These are phyloP conservation scores for Listrodromus nycthemerus DNA, from an alignment of 2,888 invertebrate genomes.

Conservation along the genomic window DNA sequence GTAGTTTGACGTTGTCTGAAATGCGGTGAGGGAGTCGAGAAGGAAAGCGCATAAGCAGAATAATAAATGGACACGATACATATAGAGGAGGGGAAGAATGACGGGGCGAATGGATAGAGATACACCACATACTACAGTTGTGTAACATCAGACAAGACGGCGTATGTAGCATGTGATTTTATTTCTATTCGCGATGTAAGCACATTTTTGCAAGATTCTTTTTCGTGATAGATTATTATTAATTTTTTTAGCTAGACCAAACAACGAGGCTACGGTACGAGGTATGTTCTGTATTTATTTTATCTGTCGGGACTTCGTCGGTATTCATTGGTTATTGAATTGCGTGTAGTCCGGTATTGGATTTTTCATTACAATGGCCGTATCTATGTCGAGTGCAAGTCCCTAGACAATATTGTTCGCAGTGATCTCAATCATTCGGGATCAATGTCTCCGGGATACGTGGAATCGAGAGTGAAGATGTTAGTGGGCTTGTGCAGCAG, in stretches of 20 bases:
- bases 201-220: too few relatives aligned
- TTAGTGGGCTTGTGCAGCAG: background rate
- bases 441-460: background rate
- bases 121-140: background rate
- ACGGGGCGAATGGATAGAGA: background rate
- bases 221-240: too few relatives aligned
- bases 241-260: too few relatives aligned
- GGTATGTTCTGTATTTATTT: background rate
- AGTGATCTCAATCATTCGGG: background rate
- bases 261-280: background rate
- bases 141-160: background rate
- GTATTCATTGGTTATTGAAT: background rate
- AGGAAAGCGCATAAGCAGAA: background rate
- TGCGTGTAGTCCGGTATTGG: background rate
- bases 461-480: background rate
- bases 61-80: slow-evolving; percentile 1
- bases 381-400: background rate
- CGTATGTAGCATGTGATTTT: background rate
- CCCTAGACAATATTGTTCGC: background rate
- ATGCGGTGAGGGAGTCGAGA: background rate
- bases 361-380: background rate
- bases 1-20: background rate
- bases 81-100: background rate
- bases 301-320: background rate
- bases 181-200: background rate